A percentile compares a stretch with the other conserved stretches of the same genome.
Conservation (phyloP, 2,113 vertebrate genomes). For the Apteryx mantelli region DNA sequence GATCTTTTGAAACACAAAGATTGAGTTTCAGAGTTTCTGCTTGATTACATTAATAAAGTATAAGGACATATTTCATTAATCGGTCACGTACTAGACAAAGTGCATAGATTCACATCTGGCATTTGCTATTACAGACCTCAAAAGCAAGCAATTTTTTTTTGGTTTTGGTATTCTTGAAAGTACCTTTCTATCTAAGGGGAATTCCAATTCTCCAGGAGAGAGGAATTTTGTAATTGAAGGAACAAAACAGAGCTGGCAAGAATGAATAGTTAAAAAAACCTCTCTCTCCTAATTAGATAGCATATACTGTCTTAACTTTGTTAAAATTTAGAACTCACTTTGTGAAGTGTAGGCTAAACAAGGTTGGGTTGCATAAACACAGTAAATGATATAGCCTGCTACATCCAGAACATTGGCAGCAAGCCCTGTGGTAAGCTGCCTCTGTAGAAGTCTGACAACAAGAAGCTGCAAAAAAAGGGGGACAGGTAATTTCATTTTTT, state of each 20-base stretch:
- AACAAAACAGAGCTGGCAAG: constrained; percentile 35
- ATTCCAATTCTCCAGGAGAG: constrained; percentile 41
- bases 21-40: constrained; percentile 42
- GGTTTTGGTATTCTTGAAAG: constrained; percentile 47
- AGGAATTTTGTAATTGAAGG: constrained; percentile 34
- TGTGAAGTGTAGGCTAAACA: constrained; percentile 53
- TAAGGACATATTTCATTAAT: constrained; percentile 66
- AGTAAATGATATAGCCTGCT: constrained; percentile 5
- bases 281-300: neutral
- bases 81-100: constrained; percentile 45
- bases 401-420: constrained; percentile 11
- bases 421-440: constrained; percentile 32
- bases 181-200: constrained; percentile 43
- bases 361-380: constrained; percentile 36
- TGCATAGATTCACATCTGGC: constrained; percentile 54
- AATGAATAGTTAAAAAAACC: neutral
- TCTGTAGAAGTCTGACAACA: neutral
- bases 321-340: constrained; percentile 46
- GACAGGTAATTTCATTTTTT: neutral
- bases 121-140: constrained; percentile 43
- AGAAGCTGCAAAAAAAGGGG: neutral
- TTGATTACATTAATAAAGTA: constrained; percentile 68
- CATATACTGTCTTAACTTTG: neutral
- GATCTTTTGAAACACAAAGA: constrained; percentile 46
- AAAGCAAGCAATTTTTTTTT: neutral